Percentiles rank a stretch among this genome's conserved stretches.
Conservation (phyloP, 1,140 invertebrate genomes). For the Chionoecetes opilio region DNA sequence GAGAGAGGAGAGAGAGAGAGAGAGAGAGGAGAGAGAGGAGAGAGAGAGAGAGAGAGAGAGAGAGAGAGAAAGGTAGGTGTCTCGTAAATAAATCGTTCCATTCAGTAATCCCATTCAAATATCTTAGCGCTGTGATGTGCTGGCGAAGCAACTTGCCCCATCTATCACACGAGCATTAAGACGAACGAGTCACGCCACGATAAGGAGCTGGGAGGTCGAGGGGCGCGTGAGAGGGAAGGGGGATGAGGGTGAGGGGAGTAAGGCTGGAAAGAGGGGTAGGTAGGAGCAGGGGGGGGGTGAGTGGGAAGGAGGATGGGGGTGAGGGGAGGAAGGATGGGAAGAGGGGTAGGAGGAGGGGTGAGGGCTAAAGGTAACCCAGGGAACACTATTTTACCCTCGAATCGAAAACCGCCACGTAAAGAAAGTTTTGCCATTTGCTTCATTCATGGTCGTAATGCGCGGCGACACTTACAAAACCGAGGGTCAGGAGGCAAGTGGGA, state of each 20-base stretch:
- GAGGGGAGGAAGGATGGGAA: neutral
- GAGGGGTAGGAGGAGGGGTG: neutral
- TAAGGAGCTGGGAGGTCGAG: neutral
- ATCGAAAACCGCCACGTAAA: neutral
- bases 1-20: too few species aligned
- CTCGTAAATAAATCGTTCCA: conserved; percentile 8
- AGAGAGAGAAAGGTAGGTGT: neutral
- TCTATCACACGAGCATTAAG: neutral
- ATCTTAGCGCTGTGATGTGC: conserved; percentile 5
- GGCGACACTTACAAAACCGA: neutral
- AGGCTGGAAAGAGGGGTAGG: neutral
- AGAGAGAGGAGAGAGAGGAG: too few species aligned
- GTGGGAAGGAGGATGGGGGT: neutral
- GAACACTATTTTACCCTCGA: neutral
- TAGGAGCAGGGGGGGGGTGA: neutral
- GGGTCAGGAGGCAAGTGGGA: neutral
- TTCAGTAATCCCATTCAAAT: neutral
- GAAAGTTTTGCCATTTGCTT: conserved; percentile 5
- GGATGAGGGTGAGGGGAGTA: neutral
- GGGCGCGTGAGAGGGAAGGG: neutral
- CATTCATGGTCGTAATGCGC: neutral
- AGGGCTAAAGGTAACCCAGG: neutral
- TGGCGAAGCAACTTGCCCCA: neutral
- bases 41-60: neutral
- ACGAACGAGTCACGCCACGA: neutral